These are phyloP conservation scores for Anastrepha obliqua DNA, from an alignment of 1,140 invertebrate species.

Conservation along the genomic window DNA sequence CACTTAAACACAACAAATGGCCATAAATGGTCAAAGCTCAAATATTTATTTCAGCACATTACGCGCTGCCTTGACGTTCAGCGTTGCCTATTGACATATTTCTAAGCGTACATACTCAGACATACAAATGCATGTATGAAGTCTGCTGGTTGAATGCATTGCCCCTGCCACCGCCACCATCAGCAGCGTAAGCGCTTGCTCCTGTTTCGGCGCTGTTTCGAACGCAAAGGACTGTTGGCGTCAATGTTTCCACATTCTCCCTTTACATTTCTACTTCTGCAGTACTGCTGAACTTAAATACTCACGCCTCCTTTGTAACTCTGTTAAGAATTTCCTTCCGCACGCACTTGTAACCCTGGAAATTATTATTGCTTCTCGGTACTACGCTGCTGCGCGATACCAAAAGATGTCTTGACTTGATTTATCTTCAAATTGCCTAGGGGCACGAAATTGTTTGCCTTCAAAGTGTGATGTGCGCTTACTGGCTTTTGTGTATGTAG, in stretches of 20 bases:
- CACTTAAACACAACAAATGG: conserved; percentile 25
- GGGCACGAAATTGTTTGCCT: conserved; percentile 19
- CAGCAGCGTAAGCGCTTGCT: conserved; percentile 17
- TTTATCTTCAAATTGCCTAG: conserved; percentile 9
- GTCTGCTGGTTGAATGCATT: neutral
- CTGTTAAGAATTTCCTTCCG: neutral
- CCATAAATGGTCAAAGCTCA: conserved; percentile 52
- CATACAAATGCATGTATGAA: neutral
- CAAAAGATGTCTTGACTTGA: neutral
- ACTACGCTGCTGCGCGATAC: neutral
- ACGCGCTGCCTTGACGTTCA: neutral
- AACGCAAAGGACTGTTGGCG: conserved; percentile 12
- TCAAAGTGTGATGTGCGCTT: conserved; percentile 23
- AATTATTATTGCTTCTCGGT: conserved; percentile 39
- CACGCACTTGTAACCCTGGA: neutral
- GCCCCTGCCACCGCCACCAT: neutral
- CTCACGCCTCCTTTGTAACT: neutral
- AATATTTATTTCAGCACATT: conserved; percentile 50
- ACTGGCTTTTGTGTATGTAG: neutral
- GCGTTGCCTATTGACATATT: neutral
- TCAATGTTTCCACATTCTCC: conserved; percentile 13
- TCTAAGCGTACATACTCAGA: conserved; percentile 3
- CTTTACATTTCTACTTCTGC: neutral
- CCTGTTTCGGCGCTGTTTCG: neutral
- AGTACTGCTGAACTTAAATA: neutral